Conservation (phyloP, 2,888 invertebrate species). For the Mesopsocus fuscifrons region DNA sequence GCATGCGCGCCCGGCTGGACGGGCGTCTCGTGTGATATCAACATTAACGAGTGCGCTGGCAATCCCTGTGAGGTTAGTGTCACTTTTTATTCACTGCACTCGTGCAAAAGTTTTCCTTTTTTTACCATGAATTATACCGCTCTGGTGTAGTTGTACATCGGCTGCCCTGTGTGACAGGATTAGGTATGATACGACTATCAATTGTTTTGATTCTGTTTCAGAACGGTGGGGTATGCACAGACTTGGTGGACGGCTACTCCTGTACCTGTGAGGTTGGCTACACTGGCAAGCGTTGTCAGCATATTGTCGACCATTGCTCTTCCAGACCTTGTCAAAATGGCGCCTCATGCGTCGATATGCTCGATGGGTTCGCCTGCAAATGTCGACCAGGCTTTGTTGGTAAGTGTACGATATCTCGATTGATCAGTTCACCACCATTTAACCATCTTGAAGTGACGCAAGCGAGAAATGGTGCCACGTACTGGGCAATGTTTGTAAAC, state of each 20-base stretch:
- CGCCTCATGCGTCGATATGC: conserved; percentile 67
- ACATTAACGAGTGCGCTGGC: conserved; percentile 76
- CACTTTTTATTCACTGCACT: too few species aligned
- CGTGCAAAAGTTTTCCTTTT: too few species aligned
- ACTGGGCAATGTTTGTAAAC: too few species aligned
- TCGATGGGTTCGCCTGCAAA: conserved; percentile 80
- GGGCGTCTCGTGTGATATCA: conserved; percentile 67
- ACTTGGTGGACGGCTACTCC: conserved; percentile 61
- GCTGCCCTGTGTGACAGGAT: too few species aligned
- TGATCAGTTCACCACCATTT: too few species aligned
- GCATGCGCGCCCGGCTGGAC: conserved; percentile 87
- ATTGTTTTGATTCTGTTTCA: too few species aligned
- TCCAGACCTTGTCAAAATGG: conserved; percentile 83
- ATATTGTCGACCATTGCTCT: conserved; percentile 80
- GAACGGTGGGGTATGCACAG: conserved; percentile 83
- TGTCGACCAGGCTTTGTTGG: conserved; percentile 82
- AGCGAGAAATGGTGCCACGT: too few species aligned
- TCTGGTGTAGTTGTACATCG: too few species aligned
- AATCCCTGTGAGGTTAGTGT: conserved; percentile 85
- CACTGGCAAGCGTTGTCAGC: conserved; percentile 84
- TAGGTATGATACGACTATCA: too few species aligned
- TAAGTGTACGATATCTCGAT: too few species aligned
- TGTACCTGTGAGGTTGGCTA: conserved; percentile 89
- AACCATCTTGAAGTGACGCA: too few species aligned
- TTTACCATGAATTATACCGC: too few species aligned